A percentile compares a stretch with the other conserved stretches of the same genome.
Conservation (phyloP, 2,113 vertebrate genomes). For the Hyperopisus bebe region DNA sequence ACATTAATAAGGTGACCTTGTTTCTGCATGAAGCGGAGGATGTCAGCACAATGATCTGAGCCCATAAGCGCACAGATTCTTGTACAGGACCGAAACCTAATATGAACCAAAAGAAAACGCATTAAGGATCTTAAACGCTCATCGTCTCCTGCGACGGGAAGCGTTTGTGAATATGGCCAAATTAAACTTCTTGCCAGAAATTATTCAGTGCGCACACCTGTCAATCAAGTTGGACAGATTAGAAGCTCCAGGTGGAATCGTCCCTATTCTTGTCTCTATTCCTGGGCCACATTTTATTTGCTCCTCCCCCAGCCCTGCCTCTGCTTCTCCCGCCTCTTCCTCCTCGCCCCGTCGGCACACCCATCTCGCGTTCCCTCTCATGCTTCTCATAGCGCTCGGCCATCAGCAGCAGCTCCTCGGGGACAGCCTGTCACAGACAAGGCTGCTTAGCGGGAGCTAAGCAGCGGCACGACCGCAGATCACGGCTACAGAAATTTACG, state of each 20-base stretch:
- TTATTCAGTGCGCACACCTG: not conserved
- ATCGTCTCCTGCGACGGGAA: not conserved
- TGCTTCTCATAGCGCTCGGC: conserved; percentile 76
- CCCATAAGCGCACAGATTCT: not conserved
- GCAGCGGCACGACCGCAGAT: not conserved
- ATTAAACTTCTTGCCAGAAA: not conserved
- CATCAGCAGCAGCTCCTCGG: conserved; percentile 76
- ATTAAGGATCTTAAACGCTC: not conserved
- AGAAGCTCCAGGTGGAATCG: conserved; percentile 43
- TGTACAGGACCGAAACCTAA: not conserved
- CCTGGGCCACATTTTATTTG: conserved; percentile 12
- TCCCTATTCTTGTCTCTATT: conserved; percentile 21
- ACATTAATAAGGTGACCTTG: not conserved
- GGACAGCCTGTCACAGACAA: conserved; percentile 65
- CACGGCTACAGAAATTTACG: not conserved
- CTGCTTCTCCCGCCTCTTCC: conserved; percentile 23
- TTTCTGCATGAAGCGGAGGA: not conserved
- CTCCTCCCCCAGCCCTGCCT: conserved; percentile 26
- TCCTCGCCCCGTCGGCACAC: conserved; percentile 35
- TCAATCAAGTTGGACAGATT: conserved; percentile 11
- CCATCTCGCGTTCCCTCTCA: conserved; percentile 61
- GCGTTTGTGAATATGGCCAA: not conserved
- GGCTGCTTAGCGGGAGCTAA: not conserved
- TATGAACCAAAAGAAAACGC: not conserved
- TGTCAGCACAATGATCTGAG: not conserved